Evolutionary conservation across 2,888 invertebrate genomes (phyloP).

Genomic region (Agrotis exclamationis): DNA sequence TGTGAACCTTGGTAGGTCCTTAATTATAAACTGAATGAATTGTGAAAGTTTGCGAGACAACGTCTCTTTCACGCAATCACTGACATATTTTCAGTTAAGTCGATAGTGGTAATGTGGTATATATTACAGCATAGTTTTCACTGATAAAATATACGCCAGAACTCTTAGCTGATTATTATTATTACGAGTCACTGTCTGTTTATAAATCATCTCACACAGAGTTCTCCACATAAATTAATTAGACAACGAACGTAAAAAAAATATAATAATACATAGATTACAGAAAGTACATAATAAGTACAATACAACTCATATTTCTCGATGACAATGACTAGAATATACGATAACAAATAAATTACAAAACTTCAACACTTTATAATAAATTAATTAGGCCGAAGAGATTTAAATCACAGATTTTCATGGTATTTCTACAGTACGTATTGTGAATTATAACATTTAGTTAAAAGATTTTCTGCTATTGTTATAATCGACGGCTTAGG

Average conservation of each 20-base stretch:
- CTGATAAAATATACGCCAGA: background rate
- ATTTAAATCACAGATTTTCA: background rate
- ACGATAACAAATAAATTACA: background rate
- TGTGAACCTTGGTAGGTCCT: background rate
- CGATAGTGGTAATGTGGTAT: background rate
- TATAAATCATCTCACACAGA: too few species aligned
- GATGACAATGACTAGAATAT: background rate
- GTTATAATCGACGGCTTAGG: background rate
- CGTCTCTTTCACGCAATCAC: background rate
- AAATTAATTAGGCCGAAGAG: slow-evolving; percentile 22
- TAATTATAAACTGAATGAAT: background rate
- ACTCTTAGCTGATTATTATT: background rate
- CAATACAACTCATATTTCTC: background rate
- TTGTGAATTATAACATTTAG: background rate
- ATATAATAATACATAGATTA: background rate
- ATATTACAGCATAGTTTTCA: background rate
- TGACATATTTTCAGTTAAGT: background rate
- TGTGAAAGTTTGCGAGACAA: background rate
- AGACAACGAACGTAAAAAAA: background rate
- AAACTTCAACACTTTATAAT: background rate
- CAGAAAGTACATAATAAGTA: background rate
- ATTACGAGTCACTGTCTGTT: background rate
- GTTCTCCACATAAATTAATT: background rate
- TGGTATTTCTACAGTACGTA: background rate
- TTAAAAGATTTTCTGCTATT: background rate